Evolutionary conservation across 2,113 vertebrate species (phyloP).

Genomic region (Siniperca chuatsi): DNA sequence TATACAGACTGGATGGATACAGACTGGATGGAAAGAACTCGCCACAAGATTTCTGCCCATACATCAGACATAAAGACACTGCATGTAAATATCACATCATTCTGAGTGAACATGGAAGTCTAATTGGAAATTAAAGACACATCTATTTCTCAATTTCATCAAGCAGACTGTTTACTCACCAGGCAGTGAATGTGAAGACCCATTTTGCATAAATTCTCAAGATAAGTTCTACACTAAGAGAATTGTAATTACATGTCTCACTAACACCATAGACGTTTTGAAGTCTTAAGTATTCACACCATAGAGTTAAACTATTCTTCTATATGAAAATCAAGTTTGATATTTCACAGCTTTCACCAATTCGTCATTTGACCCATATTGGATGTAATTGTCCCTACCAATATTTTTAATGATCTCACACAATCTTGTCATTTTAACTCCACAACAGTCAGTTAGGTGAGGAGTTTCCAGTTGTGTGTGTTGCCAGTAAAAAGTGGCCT

Average conservation of each 20-base stretch:
- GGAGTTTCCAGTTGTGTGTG: no score
- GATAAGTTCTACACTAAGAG: constrained; percentile 2
- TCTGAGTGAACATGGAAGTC: constrained; percentile 4
- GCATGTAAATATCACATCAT: not conserved
- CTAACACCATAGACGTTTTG: not conserved
- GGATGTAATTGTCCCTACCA: not conserved
- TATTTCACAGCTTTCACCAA: not conserved
- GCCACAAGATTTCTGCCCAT: not conserved
- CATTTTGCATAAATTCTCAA: constrained; percentile 9
- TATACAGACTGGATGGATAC: not conserved
- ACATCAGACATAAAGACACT: not conserved
- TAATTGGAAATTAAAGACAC: constrained; percentile 35
- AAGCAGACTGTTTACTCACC: not conserved
- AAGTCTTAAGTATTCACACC: not conserved
- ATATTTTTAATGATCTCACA: no score
- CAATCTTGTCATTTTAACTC: no score
- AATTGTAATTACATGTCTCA: constrained; percentile 32
- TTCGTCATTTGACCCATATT: not conserved
- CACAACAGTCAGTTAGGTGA: no score
- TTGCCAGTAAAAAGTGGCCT: not conserved
- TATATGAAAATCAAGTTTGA: not conserved
- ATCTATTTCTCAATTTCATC: constrained; percentile 12
- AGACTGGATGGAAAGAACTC: not conserved
- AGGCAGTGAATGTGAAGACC: constrained; percentile 13
- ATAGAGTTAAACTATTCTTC: not conserved